Percentiles rank a stretch among this genome's conserved stretches.
Evolutionary conservation across 2,888 invertebrate genomes (phyloP).

Genomic region (Drosophila kuntzei): DNA sequence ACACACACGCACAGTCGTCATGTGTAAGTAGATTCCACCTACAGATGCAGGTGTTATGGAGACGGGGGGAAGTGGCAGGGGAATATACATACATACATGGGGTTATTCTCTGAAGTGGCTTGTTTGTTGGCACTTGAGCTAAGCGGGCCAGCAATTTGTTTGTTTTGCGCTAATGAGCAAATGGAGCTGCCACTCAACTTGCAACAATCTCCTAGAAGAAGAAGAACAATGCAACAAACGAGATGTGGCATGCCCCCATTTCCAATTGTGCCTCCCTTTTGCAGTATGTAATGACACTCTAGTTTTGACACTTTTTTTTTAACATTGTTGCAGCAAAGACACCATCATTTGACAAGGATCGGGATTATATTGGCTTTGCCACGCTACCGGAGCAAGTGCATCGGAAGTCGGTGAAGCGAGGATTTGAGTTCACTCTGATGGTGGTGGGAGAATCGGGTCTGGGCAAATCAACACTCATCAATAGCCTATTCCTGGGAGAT

Average conservation of each 20-base stretch:
- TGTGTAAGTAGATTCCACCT: conserved; percentile 46
- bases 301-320: background rate
- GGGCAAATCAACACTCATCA: conserved; percentile 97
- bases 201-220: background rate
- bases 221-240: background rate
- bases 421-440: conserved; percentile 98
- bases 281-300: background rate
- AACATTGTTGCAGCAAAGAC: conserved; percentile 82
- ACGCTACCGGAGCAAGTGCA: conserved; percentile 98
- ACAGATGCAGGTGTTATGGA: conserved; percentile 1
- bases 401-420: conserved; percentile 97
- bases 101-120: conserved; percentile 43
- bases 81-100: background rate
- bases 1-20: conserved; percentile 31
- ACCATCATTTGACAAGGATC: conserved; percentile 87
- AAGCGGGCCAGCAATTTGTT: conserved; percentile 68
- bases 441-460: conserved; percentile 97
- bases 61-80: background rate
- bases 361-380: conserved; percentile 97
- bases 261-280: background rate
- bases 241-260: conserved; percentile 1
- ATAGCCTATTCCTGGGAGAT: conserved; percentile 96
- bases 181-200: conserved; percentile 45
- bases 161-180: conserved; percentile 66
- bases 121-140: conserved; percentile 67